Evolutionary conservation across 2,113 vertebrate species (phyloP), one percentile per base, ranked within the genome.

Genomic region (Eptatretus burgeri): DNA sequence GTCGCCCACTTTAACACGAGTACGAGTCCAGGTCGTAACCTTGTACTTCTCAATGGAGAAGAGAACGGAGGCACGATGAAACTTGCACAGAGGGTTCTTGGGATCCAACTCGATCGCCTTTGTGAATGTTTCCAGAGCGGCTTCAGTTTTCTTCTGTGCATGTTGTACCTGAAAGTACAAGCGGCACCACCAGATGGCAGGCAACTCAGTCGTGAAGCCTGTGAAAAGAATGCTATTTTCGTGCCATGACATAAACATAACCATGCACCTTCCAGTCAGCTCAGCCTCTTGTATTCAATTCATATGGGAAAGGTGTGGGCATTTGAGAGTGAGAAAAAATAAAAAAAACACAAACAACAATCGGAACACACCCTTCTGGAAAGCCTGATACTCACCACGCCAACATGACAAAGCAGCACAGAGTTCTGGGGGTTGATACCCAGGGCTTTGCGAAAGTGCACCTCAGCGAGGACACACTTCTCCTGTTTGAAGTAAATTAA

Each of bases 401-500:
- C 91, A 49, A 98, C 91, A 74, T 98, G 91, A 66, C 91, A 98
- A 66, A 98, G 80, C 71, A 98, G 77, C 66, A 98, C 87, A 10
- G 91, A 98, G 73, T 85, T 94, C 75, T 98, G 91, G 64, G 91
- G 87, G 73, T 95, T 94, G 75, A 98, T 94, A 74, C 89, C 82
- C 69, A 98, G 77, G 64, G 91, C 91, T 72, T 98, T 98, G 74
- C 93, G 85, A 72, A 98, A 98, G 78, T 98, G 87, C 76, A 98
- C 93, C 75, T 98, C 91, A 65, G 88, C 91, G 67, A 98, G 74
- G 71, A 84, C 88, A 74, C 93, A 98, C 71, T 98, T 98, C 73
- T 98, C 91, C 73, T 98, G 91, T 68, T 98, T 98, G 74, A 89
- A 98, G 75, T 98, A 98, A 72, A 98, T 95, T 88, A 98, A 95